A percentile compares a stretch with the other conserved stretches of the same genome.
Conservation (phyloP, 2,888 invertebrate species). For the Tipula unca region DNA sequence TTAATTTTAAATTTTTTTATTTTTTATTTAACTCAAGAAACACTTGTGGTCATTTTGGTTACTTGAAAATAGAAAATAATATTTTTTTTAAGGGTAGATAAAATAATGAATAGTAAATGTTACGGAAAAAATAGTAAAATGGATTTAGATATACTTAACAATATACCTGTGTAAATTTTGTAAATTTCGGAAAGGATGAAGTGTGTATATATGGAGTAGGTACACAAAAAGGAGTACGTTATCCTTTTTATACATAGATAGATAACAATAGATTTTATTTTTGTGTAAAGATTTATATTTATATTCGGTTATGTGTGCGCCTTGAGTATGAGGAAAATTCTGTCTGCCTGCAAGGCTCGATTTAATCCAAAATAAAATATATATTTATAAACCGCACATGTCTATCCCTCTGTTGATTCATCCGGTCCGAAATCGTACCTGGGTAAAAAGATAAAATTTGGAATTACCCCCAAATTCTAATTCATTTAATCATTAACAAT, state of each 20-base stretch:
- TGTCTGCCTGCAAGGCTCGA: not conserved
- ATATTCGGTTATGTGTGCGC: not conserved
- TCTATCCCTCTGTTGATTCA: not conserved
- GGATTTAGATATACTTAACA: constrained; percentile 14
- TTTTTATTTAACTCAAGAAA: not conserved
- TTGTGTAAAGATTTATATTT: not conserved
- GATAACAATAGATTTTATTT: constrained; percentile 8
- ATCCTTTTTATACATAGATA: too few relatives aligned
- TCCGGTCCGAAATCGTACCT: not conserved
- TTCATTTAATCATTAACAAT: not conserved
- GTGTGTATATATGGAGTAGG: not conserved
- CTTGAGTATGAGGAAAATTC: not conserved
- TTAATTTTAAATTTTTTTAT: not conserved
- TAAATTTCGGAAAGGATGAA: not conserved
- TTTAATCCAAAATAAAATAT: not conserved
- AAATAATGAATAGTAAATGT: constrained; percentile 8
- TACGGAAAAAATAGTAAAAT: constrained; percentile 4
- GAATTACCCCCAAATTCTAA: not conserved
- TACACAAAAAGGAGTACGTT: too few relatives aligned
- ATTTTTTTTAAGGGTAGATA: not conserved
- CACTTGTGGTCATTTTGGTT: constrained; percentile 8
- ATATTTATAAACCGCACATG: not conserved
- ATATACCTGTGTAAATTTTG: not conserved
- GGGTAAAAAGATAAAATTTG: not conserved
- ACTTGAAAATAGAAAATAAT: not conserved